Evolutionary conservation across 2,113 vertebrate genomes (phyloP).

Genomic region (Ardeotis arabs): DNA sequence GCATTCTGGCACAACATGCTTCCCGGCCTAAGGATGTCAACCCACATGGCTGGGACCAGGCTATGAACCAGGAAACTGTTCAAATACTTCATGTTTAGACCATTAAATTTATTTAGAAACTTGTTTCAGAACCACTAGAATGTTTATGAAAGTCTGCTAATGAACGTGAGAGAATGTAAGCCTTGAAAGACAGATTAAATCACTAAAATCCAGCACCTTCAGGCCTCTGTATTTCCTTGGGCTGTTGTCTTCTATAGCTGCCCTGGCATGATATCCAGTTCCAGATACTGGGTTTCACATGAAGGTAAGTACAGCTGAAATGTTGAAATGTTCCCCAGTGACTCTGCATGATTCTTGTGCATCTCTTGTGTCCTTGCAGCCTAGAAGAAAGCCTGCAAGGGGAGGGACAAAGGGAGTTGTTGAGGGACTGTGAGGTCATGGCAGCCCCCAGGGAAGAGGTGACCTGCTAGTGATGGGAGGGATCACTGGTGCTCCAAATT

Average conservation of each 20-base stretch:
- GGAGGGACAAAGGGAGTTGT: not conserved
- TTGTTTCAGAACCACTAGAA: not conserved
- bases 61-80: not conserved
- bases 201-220: not conserved
- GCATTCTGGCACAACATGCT: not conserved
- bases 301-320: not conserved
- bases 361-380: not conserved
- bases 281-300: not conserved
- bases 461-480: rapidly evolving
- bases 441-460: not conserved
- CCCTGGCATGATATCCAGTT: not conserved
- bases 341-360: not conserved
- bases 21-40: not conserved
- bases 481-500: not conserved
- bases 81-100: not conserved
- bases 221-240: not conserved
- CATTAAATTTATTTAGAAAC: not conserved
- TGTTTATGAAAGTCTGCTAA: not conserved
- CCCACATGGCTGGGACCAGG: not conserved
- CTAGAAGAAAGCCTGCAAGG: not conserved
- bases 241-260: not conserved
- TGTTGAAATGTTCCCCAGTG: not conserved
- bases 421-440: rapidly evolving
- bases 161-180: not conserved
- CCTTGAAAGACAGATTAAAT: not conserved